A percentile compares a stretch with the other conserved stretches of the same genome.
Evolutionary conservation across 1,140 invertebrate genomes (phyloP).

Genomic region (Platyura marginata): DNA sequence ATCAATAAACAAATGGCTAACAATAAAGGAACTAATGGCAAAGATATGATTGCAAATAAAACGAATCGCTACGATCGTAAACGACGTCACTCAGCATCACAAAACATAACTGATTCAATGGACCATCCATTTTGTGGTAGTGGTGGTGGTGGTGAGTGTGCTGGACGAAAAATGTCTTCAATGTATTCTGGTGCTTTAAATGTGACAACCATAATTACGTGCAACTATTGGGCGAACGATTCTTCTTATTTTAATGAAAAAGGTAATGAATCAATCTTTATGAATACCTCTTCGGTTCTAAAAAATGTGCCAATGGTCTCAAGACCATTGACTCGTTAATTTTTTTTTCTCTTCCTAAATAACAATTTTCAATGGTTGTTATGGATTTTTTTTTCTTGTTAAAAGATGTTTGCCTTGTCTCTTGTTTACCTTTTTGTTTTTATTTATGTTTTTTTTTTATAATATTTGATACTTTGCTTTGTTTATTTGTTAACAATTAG

Average conservation of each 20-base stretch:
- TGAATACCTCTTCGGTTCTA: constrained; percentile 5
- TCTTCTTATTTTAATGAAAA: constrained; percentile 1
- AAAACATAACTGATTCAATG: constrained; percentile 6
- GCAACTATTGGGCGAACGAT: constrained; percentile 8
- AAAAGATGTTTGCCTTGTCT: too few species aligned
- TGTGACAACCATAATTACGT: constrained; percentile 8
- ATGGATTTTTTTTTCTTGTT: too few species aligned
- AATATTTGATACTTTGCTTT: too few species aligned
- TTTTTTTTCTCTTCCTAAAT: neutral
- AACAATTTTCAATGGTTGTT: too few species aligned
- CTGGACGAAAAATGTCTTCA: neutral
- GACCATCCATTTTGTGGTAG: neutral
- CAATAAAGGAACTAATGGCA: neutral
- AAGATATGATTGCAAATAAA: neutral
- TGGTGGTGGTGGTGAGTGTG: neutral
- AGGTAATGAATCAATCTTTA: constrained; percentile 5
- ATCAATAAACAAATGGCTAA: neutral
- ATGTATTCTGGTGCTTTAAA: neutral
- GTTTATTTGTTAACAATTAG: too few species aligned
- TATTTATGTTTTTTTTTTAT: too few species aligned
- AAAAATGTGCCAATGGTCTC: constrained; percentile 8
- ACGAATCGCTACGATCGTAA: constrained; percentile 7
- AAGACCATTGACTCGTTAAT: constrained; percentile 9
- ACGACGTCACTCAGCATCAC: constrained; percentile 10
- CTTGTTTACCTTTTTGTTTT: too few species aligned